phyloP scores from a whole-genome alignment of 2,797 vertebrate genomes.

The Amphiprion clarkii region DNA sequence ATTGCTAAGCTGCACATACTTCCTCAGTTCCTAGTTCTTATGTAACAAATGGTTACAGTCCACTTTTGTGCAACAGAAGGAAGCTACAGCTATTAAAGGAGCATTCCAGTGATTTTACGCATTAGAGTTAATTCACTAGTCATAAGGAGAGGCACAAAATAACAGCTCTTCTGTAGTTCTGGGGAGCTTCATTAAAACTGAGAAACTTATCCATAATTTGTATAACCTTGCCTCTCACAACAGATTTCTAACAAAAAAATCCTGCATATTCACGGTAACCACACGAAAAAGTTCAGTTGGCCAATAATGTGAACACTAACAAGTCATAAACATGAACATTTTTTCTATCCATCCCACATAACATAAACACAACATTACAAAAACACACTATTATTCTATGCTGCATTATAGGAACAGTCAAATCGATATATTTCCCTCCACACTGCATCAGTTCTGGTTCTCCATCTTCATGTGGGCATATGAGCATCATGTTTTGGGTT shows the following conservation, averaged over 20 bases:
- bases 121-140: background rate
- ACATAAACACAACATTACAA: background rate
- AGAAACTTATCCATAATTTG: background rate
- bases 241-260: background rate
- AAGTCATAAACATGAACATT: too few species aligned
- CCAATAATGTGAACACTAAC: too few species aligned
- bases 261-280: background rate
- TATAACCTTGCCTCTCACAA: background rate
- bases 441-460: too few species aligned
- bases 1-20: background rate
- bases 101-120: background rate
- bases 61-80: constrained; percentile 6
- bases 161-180: background rate
- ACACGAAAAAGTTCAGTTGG: too few species aligned
- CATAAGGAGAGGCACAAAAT: background rate
- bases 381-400: background rate
- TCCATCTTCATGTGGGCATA: background rate
- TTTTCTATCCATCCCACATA: too few species aligned
- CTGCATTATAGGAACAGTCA: too few species aligned
- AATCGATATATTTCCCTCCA: too few species aligned
- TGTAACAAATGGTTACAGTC: background rate
- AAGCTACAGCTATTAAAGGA: background rate
- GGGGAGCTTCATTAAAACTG: background rate
- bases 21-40: constrained; percentile 2
- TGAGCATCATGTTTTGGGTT: background rate